phyloP scores from a whole-genome alignment of 2,888 invertebrate genomes.

The Diadegma fenestrale region DNA sequence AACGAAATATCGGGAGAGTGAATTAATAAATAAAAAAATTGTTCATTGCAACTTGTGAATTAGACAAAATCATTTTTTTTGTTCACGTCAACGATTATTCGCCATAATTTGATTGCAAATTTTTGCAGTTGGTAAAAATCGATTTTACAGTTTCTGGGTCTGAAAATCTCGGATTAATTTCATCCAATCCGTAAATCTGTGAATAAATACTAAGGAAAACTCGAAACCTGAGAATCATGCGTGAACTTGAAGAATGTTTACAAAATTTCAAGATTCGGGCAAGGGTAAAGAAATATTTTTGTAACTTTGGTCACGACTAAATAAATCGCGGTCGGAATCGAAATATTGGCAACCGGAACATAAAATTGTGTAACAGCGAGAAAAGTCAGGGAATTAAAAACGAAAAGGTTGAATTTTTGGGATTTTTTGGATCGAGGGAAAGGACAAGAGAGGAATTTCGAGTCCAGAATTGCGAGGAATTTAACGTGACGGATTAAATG shows the following conservation, averaged over 20 bases:
- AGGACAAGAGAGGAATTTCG: constrained; percentile 4
- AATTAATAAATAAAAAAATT: no score
- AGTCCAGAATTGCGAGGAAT: constrained; percentile 48
- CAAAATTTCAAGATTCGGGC: background rate
- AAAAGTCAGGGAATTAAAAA: background rate
- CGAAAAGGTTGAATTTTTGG: background rate
- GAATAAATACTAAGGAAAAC: background rate
- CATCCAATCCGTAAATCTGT: background rate
- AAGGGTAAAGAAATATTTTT: background rate
- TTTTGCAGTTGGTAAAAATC: background rate
- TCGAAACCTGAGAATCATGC: background rate
- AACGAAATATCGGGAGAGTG: background rate
- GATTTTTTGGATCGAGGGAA: background rate
- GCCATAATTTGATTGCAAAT: background rate
- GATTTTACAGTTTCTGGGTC: background rate
- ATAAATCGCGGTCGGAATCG: no score
- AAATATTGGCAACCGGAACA: background rate
- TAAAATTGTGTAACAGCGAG: background rate
- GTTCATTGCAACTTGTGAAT: no score
- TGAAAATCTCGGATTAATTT: background rate
- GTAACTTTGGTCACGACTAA: background rate
- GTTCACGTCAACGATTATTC: background rate
- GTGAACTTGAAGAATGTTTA: background rate
- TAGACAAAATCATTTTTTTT: no score
- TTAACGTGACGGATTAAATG: constrained; percentile 58